Percentiles rank a stretch among this genome's conserved stretches.
Evolutionary conservation across 1,140 invertebrate genomes (phyloP).

Genomic region (Ostrea denselamellosa): DNA sequence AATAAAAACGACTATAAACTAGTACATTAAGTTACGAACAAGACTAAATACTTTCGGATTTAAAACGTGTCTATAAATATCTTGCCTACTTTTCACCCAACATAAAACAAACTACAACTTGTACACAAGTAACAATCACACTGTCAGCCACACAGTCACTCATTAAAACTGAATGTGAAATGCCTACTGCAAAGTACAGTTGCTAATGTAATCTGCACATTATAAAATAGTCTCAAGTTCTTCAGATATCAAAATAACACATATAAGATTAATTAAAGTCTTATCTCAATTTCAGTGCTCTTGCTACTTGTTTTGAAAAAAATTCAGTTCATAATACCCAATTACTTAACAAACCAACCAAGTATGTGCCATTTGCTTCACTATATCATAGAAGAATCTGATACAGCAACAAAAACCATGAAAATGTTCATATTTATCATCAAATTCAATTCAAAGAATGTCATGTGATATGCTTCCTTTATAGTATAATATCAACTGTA

Average conservation of each 20-base stretch:
- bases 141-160: conserved; percentile 12
- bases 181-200: conserved; percentile 5
- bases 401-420: not conserved
- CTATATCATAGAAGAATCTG: not conserved
- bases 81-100: conserved; percentile 31
- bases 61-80: conserved; percentile 29
- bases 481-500: conserved; percentile 9
- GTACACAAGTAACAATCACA: not conserved
- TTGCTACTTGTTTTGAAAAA: not conserved
- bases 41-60: conserved; percentile 32
- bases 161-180: conserved; percentile 18
- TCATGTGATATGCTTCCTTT: not conserved
- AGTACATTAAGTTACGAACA: conserved; percentile 36
- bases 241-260: not conserved
- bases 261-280: not conserved
- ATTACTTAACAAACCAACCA: conserved; percentile 10
- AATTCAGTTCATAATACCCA: not conserved
- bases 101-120: conserved; percentile 1
- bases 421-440: not conserved
- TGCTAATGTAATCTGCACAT: not conserved
- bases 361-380: not conserved
- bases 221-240: not conserved
- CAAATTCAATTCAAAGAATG: not conserved
- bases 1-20: conserved; percentile 27
- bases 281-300: not conserved